Evolutionary conservation across 2,888 invertebrate species (phyloP), one percentile per base, ranked within the genome.

Genomic region (Ariolimax columbianus): DNA sequence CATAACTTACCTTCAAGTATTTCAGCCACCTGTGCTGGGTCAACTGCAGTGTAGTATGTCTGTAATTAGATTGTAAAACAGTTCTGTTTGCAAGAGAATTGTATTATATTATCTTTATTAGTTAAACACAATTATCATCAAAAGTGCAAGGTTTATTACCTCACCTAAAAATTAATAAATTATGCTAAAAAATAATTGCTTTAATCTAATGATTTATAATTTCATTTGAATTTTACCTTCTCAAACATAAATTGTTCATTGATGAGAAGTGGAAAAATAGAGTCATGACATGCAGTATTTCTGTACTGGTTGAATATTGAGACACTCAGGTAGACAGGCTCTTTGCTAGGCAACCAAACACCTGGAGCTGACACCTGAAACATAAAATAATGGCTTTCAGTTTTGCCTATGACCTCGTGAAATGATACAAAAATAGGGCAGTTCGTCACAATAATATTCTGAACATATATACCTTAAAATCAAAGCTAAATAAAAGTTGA

Each of bases 331-430:
- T 96, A 96, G 17, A 97, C 95, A 91, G 96, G 96, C n/a, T 97
- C 97, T 93, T 96, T 96, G 87, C 96, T 96, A 91, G 97, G 97
- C 51, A 97, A 94, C 96, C 97, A 97, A 26, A 97, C 97, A 55
- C 97, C 97, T n/a, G 97, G 97, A 93, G 97, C 97, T 84, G 96
- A 96, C 47, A 97, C 95, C 94, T 94, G 86, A 63, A 78, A 38
- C 3, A 78, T 63, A 63, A 63, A 38, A 59, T 38, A 2, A 55
- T 26, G 26, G 4, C 19, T 72, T 72, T 40, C 23, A 40, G 40
- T 72, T 26, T 40, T 19, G 11, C 6, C 7, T 9, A 66, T 9
- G 14, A 9, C n/a, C 47, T 14, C 14, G 47, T 14, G 14, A 47
- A 47, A 47, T 9, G 47, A 47, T 47, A 47, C 14, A 47, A 6